Percentiles rank a stretch among this genome's conserved stretches.
Conservation (phyloP, 2,888 invertebrate species). For the Laspeyria flexula region DNA sequence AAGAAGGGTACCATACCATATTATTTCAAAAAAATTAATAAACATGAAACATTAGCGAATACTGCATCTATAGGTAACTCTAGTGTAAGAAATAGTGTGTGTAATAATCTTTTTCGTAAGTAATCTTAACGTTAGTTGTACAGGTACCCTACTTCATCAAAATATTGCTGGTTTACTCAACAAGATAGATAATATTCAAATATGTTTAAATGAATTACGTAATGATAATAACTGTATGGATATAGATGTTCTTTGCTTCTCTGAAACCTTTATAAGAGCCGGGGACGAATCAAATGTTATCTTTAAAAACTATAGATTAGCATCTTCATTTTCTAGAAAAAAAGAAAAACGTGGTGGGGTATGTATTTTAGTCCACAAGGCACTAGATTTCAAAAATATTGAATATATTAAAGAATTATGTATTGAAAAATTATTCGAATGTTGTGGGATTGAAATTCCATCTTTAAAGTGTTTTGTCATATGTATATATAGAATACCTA, state of each 20-base stretch:
- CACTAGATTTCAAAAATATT: not conserved
- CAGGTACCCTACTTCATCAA: not conserved
- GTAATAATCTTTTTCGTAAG: not conserved
- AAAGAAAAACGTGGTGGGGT: conserved; percentile 5
- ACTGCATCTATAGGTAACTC: too few relatives aligned
- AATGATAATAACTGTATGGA: not conserved
- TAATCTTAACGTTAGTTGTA: not conserved
- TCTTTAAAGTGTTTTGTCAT: too few relatives aligned
- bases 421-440: conserved; percentile 6
- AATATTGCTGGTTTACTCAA: conserved; percentile 3
- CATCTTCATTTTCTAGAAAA: conserved; percentile 1
- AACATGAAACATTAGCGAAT: too few relatives aligned
- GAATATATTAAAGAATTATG: not conserved
- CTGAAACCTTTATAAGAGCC: not conserved
- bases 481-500: conserved; percentile 2
- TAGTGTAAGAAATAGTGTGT: too few relatives aligned
- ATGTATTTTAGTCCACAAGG: conserved; percentile 2
- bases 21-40: not conserved
- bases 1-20: not conserved
- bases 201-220: not conserved
- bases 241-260: conserved; percentile 1
- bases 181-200: not conserved
- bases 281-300: not conserved
- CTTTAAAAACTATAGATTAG: not conserved
- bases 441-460: conserved; percentile 5